Conservation (phyloP, 2,888 invertebrate species). For the Aphodius granarius region DNA sequence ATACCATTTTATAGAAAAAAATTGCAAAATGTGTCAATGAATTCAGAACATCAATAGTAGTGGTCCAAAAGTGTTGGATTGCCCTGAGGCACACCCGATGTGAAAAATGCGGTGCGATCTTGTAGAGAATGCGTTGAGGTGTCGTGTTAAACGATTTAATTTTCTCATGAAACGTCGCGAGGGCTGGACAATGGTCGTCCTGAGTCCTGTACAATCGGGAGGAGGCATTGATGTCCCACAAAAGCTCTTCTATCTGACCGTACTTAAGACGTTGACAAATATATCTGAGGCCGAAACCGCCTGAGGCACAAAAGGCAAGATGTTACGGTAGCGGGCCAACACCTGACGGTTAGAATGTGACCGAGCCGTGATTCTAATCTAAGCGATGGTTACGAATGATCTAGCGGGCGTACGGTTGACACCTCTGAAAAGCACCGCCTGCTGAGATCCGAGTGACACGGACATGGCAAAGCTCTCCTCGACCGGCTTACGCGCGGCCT, state of each 20-base stretch:
- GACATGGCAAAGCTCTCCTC: constrained; percentile 49
- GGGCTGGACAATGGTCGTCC: not conserved
- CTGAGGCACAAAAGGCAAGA: constrained; percentile 12
- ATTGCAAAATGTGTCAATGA: too few relatives aligned
- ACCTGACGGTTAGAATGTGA: constrained; percentile 8
- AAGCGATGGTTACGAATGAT: not conserved
- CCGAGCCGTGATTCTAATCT: constrained; percentile 8
- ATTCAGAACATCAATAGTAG: not conserved
- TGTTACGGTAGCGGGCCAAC: constrained; percentile 22
- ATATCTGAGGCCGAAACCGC: constrained; percentile 16
- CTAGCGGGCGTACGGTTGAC: constrained; percentile 43
- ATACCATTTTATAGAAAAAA: too few relatives aligned
- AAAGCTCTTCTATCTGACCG: constrained; percentile 17
- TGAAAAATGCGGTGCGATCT: not conserved
- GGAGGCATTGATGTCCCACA: not conserved
- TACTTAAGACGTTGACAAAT: constrained; percentile 23
- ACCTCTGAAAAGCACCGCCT: constrained; percentile 49
- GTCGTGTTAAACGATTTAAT: not conserved
- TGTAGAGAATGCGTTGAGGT: not conserved
- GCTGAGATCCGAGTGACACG: constrained; percentile 48
- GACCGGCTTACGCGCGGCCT: constrained; percentile 38
- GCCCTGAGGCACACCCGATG: not conserved
- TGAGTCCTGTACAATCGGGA: not conserved
- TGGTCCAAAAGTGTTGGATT: not conserved
- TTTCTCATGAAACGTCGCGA: not conserved